Conservation (phyloP, 2,888 invertebrate genomes). For the Crematogaster levior region DNA sequence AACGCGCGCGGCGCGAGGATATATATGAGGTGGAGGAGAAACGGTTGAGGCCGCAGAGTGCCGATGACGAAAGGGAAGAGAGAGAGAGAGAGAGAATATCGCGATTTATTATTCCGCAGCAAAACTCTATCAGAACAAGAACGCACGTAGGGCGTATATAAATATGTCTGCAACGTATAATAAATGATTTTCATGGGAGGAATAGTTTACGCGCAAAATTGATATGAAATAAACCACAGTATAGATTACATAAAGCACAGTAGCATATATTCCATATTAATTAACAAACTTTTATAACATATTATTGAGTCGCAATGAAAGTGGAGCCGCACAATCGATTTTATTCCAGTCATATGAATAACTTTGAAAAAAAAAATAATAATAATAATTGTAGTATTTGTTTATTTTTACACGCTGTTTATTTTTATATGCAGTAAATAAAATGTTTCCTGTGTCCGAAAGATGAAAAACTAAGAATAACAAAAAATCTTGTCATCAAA, state of each 20-base stretch:
- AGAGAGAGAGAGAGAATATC: constrained; percentile 1
- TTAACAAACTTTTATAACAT: constrained; percentile 14
- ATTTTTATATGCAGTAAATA: background rate
- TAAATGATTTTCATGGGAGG: constrained; percentile 34
- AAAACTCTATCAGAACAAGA: constrained; percentile 38
- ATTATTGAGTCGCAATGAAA: background rate
- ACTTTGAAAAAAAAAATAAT: background rate
- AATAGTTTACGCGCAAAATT: constrained; percentile 35
- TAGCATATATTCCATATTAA: constrained; percentile 14
- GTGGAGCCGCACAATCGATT: background rate
- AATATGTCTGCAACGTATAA: constrained; percentile 33
- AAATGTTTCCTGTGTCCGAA: background rate
- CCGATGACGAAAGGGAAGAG: constrained; percentile 26
- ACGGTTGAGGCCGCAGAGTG: constrained; percentile 18
- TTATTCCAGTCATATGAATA: background rate
- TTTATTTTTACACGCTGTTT: background rate
- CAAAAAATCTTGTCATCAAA: background rate
- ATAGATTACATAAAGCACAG: constrained; percentile 4
- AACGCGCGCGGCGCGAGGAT: constrained; percentile 44
- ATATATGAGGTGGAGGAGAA: constrained; percentile 27
- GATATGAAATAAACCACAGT: constrained; percentile 12
- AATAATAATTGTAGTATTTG: background rate
- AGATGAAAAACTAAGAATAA: background rate
- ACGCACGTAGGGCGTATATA: constrained; percentile 36
- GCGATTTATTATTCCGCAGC: constrained; percentile 49